These are phyloP conservation scores for Rhingia rostrata DNA, from an alignment of 2,888 invertebrate genomes.

Conservation along the genomic window DNA sequence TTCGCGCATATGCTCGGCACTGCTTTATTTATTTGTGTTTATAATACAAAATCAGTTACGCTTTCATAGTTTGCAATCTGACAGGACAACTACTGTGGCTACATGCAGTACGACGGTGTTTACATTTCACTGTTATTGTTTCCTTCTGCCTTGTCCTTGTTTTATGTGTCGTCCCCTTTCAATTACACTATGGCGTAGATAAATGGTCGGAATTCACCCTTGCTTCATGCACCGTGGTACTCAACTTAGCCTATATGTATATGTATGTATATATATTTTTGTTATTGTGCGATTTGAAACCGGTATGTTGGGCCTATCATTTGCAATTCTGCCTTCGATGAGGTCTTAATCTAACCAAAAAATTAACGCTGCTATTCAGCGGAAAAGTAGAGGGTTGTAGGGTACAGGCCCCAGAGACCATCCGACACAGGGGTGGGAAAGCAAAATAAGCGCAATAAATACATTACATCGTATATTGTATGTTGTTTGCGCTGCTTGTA, in stretches of 20 bases:
- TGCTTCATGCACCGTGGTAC: constrained; percentile 76
- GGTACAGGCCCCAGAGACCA: background rate
- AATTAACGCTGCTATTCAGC: constrained; percentile 76
- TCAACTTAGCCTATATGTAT: constrained; percentile 64
- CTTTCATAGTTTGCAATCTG: constrained; percentile 78
- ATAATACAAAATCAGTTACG: constrained; percentile 83
- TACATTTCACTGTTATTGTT: constrained; percentile 82
- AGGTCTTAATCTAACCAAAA: constrained; percentile 82
- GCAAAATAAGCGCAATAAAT: constrained; percentile 63
- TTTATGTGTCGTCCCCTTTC: constrained; percentile 75
- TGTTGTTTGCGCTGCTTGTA: constrained; percentile 63
- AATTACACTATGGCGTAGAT: constrained; percentile 71
- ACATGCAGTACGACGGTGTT: constrained; percentile 78
- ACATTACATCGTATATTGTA: constrained; percentile 52
- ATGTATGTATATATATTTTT: background rate
- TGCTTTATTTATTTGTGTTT: constrained; percentile 83
- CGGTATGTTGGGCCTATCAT: constrained; percentile 75
- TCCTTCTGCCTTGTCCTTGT: constrained; percentile 80
- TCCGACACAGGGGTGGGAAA: constrained; percentile 59
- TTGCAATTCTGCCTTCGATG: constrained; percentile 77
- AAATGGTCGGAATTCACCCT: constrained; percentile 72
- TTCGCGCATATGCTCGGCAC: constrained; percentile 75
- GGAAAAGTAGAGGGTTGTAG: constrained; percentile 49
- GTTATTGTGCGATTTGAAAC: constrained; percentile 66
- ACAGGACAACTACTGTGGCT: constrained; percentile 69